A percentile compares a stretch with the other conserved stretches of the same genome.
These are phyloP conservation scores for Laticauda laticaudata DNA, from an alignment of 2,113 vertebrate species.

Conservation along the genomic window DNA sequence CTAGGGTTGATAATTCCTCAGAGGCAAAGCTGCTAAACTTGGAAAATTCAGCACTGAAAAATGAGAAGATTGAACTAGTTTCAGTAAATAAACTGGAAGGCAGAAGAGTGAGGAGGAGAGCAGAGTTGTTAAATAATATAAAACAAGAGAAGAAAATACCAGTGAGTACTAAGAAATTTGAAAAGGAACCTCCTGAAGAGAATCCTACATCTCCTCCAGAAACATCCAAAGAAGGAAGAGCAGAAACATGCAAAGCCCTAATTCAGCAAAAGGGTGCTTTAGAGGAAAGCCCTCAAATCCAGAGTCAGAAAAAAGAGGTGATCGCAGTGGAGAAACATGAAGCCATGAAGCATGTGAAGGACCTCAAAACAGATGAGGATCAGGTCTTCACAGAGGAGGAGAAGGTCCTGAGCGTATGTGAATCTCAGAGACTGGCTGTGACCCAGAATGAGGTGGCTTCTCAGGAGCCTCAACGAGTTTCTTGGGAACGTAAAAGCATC, in stretches of 20 bases:
- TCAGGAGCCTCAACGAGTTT: background rate
- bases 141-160: slow-evolving; percentile 49
- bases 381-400: background rate
- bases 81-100: slow-evolving; percentile 70
- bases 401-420: background rate
- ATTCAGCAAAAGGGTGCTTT: background rate
- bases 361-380: background rate
- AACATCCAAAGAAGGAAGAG: fast-evolving
- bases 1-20: slow-evolving; percentile 45
- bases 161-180: slow-evolving; percentile 1
- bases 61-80: slow-evolving; percentile 62
- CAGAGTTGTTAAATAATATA: slow-evolving; percentile 54
- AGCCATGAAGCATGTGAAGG: background rate
- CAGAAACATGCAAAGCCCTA: background rate
- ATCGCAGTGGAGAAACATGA: background rate
- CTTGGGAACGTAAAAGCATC: slow-evolving; percentile 5
- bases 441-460: slow-evolving; percentile 22
- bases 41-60: fast-evolving
- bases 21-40: slow-evolving; percentile 27
- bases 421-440: background rate
- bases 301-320: slow-evolving; percentile 7
- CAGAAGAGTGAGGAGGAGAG: slow-evolving; percentile 63
- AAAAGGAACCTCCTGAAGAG: fast-evolving
- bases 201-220: fast-evolving
- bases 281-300: background rate